A percentile compares a stretch with the other conserved stretches of the same genome.
These are phyloP conservation scores for Agonopterix arenella DNA, from an alignment of 2,888 invertebrate species.

Conservation along the genomic window DNA sequence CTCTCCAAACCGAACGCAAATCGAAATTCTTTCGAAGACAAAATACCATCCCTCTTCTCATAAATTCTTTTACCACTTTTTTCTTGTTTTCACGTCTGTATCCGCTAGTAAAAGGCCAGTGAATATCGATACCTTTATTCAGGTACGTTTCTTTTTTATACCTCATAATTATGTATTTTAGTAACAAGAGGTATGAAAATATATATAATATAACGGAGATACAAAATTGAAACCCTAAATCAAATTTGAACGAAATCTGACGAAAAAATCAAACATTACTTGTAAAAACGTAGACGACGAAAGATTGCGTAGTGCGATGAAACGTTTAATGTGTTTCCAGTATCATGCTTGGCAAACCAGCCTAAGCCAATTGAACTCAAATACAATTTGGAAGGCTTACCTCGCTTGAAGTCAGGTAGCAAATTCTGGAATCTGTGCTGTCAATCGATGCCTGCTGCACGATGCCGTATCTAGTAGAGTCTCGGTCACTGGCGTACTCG, in stretches of 20 bases:
- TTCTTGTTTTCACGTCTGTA: background rate
- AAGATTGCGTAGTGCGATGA: background rate
- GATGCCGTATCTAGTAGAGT: constrained; percentile 89
- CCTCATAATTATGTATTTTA: no score
- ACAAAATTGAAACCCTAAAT: no score
- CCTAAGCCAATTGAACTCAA: background rate
- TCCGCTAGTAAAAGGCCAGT: no score
- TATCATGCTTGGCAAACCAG: no score
- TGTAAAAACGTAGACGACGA: background rate
- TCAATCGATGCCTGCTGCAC: constrained; percentile 96
- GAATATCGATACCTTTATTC: no score
- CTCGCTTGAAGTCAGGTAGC: constrained; percentile 97
- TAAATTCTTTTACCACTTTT: constrained; percentile 2
- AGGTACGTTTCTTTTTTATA: no score
- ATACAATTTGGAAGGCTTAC: constrained; percentile 74
- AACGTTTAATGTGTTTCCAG: no score
- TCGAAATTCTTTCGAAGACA: constrained; percentile 8
- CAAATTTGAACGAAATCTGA: no score
- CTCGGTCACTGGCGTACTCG: constrained; percentile 93
- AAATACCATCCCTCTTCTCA: constrained; percentile 8
- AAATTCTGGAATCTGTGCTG: constrained; percentile 94
- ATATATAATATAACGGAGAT: no score
- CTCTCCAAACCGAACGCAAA: background rate
- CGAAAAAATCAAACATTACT: no score
- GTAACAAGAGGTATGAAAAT: no score